A percentile compares a stretch with the other conserved stretches of the same genome.
phyloP scores from a whole-genome alignment of 2,113 vertebrate genomes.

The Halichoeres trimaculatus region DNA sequence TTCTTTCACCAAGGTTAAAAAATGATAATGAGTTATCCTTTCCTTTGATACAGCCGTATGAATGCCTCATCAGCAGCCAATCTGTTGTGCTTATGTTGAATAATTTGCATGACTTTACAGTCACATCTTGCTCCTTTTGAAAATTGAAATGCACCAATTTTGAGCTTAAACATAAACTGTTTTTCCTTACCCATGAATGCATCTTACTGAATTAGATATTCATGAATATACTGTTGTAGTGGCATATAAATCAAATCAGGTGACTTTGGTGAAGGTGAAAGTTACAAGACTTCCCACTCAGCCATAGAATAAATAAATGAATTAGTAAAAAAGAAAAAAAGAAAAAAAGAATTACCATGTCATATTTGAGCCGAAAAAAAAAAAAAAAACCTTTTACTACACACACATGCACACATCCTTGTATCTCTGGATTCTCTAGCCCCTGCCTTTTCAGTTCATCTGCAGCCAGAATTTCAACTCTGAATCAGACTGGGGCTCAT shows the following conservation, averaged over 20 bases:
- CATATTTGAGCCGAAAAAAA: no score
- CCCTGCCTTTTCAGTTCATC: no score
- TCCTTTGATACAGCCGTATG: neutral
- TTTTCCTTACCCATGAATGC: neutral
- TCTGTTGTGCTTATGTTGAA: neutral
- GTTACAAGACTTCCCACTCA: neutral
- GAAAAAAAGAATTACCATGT: no score
- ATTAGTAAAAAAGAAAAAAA: no score
- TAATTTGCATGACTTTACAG: neutral
- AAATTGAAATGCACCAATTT: neutral
- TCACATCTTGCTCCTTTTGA: neutral
- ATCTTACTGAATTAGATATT: neutral
- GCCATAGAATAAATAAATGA: neutral
- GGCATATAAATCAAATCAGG: neutral
- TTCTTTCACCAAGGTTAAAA: conserved; percentile 26
- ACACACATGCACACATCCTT: no score
- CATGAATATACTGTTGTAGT: neutral
- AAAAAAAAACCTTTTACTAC: no score
- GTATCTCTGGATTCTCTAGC: no score
- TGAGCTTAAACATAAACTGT: neutral
- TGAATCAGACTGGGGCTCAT: no score
- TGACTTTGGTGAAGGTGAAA: neutral
- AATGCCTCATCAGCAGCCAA: neutral
- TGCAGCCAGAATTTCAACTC: no score
- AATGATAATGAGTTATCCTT: conserved; percentile 22